A percentile compares a stretch with the other conserved stretches of the same genome.
Evolutionary conservation across 1,140 invertebrate genomes (phyloP).

Genomic region (Thaumatotibia leucotreta): DNA sequence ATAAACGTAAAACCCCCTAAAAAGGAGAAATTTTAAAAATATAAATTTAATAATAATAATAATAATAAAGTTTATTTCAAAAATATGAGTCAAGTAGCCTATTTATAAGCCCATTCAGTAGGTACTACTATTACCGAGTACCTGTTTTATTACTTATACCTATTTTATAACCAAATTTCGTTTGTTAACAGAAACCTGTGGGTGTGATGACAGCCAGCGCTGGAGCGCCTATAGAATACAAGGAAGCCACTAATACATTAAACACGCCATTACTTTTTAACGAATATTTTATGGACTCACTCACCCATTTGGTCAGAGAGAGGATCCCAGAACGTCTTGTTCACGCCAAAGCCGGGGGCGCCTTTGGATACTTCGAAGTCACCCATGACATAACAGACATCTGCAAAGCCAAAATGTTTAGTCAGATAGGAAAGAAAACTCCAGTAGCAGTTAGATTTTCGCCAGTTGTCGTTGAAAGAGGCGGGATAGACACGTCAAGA

Average conservation of each 20-base stretch:
- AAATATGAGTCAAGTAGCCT: too few species aligned
- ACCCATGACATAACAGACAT: slow-evolving; percentile 95
- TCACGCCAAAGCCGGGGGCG: slow-evolving; percentile 96
- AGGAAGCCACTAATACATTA: slow-evolving; percentile 72
- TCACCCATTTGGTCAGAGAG: slow-evolving; percentile 94
- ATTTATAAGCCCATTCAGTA: too few species aligned
- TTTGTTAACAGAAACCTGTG: slow-evolving; percentile 87
- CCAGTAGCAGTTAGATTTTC: slow-evolving; percentile 85
- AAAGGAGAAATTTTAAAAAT: too few species aligned
- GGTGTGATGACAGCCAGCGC: slow-evolving; percentile 90
- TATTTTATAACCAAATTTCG: slow-evolving; percentile 11
- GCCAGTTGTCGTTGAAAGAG: slow-evolving; percentile 91
- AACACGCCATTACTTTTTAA: slow-evolving; percentile 85
- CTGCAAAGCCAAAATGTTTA: slow-evolving; percentile 90
- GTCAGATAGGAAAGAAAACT: slow-evolving; percentile 89
- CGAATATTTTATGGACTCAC: slow-evolving; percentile 90
- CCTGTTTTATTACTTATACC: too few species aligned
- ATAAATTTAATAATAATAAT: too few species aligned
- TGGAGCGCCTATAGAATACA: slow-evolving; percentile 86
- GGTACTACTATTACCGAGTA: too few species aligned
- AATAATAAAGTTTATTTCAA: too few species aligned
- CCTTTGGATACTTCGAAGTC: slow-evolving; percentile 97
- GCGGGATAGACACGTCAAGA: slow-evolving; percentile 87
- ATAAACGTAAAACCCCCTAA: too few species aligned
- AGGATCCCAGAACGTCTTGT: slow-evolving; percentile 96